phyloP scores from a whole-genome alignment of 2,888 invertebrate species.

The Sipha maydis region DNA sequence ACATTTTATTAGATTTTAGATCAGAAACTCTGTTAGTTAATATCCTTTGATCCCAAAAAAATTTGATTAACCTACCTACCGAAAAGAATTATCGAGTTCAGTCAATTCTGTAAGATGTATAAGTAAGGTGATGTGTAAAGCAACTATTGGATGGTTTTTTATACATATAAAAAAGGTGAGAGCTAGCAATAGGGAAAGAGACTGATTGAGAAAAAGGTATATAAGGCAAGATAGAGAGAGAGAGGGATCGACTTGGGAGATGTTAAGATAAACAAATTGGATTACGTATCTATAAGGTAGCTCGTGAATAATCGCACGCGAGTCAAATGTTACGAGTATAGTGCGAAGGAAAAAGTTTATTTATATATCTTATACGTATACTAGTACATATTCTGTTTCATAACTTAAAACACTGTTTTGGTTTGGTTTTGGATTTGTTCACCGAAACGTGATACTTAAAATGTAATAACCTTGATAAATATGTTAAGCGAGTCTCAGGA shows the following conservation, averaged over 20 bases:
- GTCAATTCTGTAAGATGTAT: background rate
- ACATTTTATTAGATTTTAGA: conserved; percentile 24
- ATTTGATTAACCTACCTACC: background rate
- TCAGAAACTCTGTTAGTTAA: background rate
- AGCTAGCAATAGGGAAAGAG: background rate
- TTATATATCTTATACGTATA: background rate
- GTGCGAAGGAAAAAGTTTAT: background rate
- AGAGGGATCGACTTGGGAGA: background rate
- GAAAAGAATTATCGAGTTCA: conserved; percentile 1
- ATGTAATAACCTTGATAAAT: conserved; percentile 33
- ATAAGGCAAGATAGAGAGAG: background rate
- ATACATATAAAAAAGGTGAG: background rate
- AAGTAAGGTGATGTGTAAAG: background rate
- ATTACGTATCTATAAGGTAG: conserved; percentile 22
- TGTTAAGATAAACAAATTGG: conserved; percentile 15
- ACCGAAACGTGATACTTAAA: conserved; percentile 4
- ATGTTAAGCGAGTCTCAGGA: background rate
- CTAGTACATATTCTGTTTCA: background rate
- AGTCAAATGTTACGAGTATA: conserved; percentile 1
- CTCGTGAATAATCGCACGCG: background rate
- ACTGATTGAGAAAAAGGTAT: too few species aligned
- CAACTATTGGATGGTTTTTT: background rate
- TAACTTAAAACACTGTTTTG: background rate
- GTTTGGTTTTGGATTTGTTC: background rate
- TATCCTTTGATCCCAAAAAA: conserved; percentile 14